Evolutionary conservation across 2,888 invertebrate genomes (phyloP), one percentile per base, ranked within the genome.

Genomic region (Oscheius sp.): DNA sequence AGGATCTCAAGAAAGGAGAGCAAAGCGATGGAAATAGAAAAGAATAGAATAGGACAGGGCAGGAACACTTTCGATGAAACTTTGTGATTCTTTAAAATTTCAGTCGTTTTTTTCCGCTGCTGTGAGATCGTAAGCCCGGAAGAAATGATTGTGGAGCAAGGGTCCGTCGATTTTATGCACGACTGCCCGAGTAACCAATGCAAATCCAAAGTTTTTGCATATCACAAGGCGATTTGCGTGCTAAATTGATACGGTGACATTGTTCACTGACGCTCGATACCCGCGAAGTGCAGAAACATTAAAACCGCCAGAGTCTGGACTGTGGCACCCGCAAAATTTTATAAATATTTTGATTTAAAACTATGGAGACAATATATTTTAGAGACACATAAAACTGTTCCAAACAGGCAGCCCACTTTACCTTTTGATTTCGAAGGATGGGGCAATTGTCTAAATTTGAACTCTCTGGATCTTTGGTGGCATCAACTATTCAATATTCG

Each of bases 181-280:
- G 43, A 7, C n/a, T 9, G 18, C 16, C 43, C 61, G 1, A 13
- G 13, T 21, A 61, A 61, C 43, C n/a, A 61, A 61, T 61, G 61
- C 43, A 3, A 61, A 61, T 41, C 43, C 43, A 18, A n/a, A 41
- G 61, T 41, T 61, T 61, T 61, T 61, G 43, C 61, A 61, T 61
- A 61, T 61, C 61, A 61, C 61, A 61, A 61, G 61, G 43, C 41
- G 41, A 61, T 61, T 61, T 61, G 45, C 61, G 61, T 43, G 45
- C 61, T 61, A 61, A 61, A 61, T 61, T 61, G 18, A 43, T 41
- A 18, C 45, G 61, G 41, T 61, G 61, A 61, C 61, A 61, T n/a
- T 61, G 61, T 61, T 61, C 61, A 23, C 18, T 43, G 18, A 61
- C 21, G 9, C 6, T 61, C 61, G 61, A 16, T 13, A 43, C 9